Evolutionary conservation across 2,113 vertebrate species (phyloP).

Genomic region (Mus pahari): DNA sequence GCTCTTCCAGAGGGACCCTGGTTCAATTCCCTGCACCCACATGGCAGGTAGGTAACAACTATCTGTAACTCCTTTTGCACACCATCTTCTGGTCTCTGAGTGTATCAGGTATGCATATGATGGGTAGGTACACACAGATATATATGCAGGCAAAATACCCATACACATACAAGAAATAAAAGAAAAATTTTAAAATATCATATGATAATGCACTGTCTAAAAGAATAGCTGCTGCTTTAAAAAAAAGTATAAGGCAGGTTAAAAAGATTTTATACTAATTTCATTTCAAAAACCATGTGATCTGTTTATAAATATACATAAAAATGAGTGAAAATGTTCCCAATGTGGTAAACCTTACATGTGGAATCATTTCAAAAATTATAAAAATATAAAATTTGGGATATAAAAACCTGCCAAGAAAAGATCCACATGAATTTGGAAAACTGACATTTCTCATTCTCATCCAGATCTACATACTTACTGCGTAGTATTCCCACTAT

Average conservation of each 20-base stretch:
- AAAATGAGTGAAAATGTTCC: constrained; percentile 71
- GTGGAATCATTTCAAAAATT: constrained; percentile 69
- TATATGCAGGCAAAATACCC: background rate
- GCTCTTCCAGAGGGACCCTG: background rate
- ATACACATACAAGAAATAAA: background rate
- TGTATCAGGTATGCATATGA: no score
- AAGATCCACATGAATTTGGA: constrained; percentile 68
- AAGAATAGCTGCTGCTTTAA: background rate
- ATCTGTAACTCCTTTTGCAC: background rate
- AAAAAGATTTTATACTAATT: constrained; percentile 66
- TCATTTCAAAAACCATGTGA: constrained; percentile 28
- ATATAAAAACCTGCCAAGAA: constrained; percentile 67
- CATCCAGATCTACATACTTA: constrained; percentile 51
- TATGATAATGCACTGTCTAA: background rate
- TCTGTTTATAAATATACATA: constrained; percentile 70
- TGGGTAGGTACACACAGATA: background rate
- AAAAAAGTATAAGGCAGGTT: background rate
- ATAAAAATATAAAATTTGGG: constrained; percentile 69
- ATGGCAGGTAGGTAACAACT: background rate
- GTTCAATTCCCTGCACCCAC: background rate
- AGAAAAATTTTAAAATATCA: constrained; percentile 45
- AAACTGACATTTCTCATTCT: constrained; percentile 68
- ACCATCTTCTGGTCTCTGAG: background rate
- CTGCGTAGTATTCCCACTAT: background rate
- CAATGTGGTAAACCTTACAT: constrained; percentile 70